Base-by-base conservation (phyloP, 2,888 invertebrate genomes). In the Linyphia triangularis region DNA sequence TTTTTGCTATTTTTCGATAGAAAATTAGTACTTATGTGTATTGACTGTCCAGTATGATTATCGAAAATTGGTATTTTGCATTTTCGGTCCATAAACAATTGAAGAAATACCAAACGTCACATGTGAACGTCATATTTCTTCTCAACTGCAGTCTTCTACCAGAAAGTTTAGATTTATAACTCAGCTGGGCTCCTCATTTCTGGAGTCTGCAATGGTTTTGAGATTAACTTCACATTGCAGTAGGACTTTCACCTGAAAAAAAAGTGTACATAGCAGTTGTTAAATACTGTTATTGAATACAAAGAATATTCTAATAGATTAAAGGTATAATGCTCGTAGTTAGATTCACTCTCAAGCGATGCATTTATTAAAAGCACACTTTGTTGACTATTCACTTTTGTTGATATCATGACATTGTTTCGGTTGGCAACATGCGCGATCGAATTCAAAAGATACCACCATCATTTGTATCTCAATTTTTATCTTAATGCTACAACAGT, bases 351-450 rank as follows among this genome's bases (percentile, higher is more conserved):
- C 33, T 77, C n/a, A 61, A 61, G 61, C 51, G 78, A 79, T 43
- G 78, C 78, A 79, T 79, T 79, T 65, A 63, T 2, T 51, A 30
- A 51, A 65, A 67, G 67, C 78, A 79, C 78, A 78, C 16, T 22
- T 72, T 43, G 4, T 73, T 30, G 57, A 73, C 13, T 73, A 59
- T 30, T 73, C 59, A 72, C 73, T 63, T 40, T 61, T 26, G 40
- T 61, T 77, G 16, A 67, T 19, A 67, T 78, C 63, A 51, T 79
- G 67, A 10, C 43, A 79, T 43, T 79, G n/a, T 28, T 67, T 43
- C 51, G 33, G 78, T 79, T 67, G 78, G 78, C 78, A 79, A 43
- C 43, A 77, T 61, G 75, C 61, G 75, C 75, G 26, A 63, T 43
- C 70, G 43, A 70, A 24, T 24, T 40, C 19, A 37, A 24, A 37